Base-by-base conservation (phyloP, 2,113 vertebrate species). In the Ptilonorhynchus violaceus region DNA sequence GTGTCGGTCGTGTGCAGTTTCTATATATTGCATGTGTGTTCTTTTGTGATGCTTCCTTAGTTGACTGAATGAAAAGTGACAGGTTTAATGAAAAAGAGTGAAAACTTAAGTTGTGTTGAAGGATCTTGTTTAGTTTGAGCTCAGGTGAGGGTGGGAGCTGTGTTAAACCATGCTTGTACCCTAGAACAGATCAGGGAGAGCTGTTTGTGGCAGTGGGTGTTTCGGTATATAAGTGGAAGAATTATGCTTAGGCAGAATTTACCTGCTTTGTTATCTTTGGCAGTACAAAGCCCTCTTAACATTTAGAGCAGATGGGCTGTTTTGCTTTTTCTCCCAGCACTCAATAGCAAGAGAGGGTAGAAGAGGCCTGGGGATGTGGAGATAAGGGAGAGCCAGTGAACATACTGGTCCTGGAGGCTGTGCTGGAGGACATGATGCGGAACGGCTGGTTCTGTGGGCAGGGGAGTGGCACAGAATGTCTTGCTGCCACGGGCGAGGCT, bases 401-500 rank as follows among this genome's bases (percentile, higher is more conserved):
- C 4, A 2, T 18, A 0, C 27, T n/a, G 44, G 42, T 58, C 24
- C 59, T 17, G 46, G 77, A 21, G 42, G 28, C 37, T 20, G 64
- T 19, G 47, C 85, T 73, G 60, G 60, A 37, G 55, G 77, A 18
- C 25, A 77, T 0, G 0, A 3, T 10, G 33, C 70, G 14, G 3
- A 21, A 10, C 0, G 2, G 27, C 10, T 42, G 4, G 3, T 13
- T 30, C 1, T 2, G 25, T 0, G 0, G 58, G 47, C 52, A 9
- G 15, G 18, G 42, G 35, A 55, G 55, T 0, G 0, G 77, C 12
- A 41, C 46, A 17, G 9, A n/a, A 47, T 5, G 30, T 89, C 77
- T 56, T n/a, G 11, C 24, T 2, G 4, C n/a, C 1, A 0, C 0
- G 0, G 55, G 11, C n/a, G 12, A 1, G 3, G 44, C 24, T 9